Evolutionary conservation across 2,797 vertebrate species (phyloP).

Genomic region (Ceryle rudis): DNA sequence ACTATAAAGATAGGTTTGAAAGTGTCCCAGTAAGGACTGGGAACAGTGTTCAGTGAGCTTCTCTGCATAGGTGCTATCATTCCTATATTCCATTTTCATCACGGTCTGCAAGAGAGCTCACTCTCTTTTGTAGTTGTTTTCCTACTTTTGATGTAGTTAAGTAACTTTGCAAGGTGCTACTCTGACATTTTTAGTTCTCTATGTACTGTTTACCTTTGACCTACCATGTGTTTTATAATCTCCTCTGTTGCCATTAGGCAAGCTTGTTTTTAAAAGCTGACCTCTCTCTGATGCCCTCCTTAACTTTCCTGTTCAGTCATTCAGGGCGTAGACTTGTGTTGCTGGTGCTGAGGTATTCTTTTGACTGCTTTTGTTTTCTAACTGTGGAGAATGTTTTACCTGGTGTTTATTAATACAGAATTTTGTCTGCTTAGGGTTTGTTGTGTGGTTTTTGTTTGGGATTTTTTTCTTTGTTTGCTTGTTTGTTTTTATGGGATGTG

Average conservation of each 20-base stretch:
- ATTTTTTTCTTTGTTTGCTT: neutral
- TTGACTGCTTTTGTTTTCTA: neutral
- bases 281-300: neutral
- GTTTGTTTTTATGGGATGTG: no score
- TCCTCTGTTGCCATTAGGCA: neutral
- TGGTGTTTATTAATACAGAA: neutral
- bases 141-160: neutral
- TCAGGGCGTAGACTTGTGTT: neutral
- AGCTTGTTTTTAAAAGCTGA: slow-evolving; percentile 1
- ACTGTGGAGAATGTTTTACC: neutral
- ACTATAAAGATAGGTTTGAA: neutral
- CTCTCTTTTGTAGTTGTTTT: neutral
- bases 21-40: neutral
- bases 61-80: neutral
- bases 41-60: neutral
- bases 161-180: neutral
- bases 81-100: neutral
- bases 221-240: neutral
- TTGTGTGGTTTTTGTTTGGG: no score
- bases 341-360: neutral
- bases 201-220: slow-evolving; percentile 10
- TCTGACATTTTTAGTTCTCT: neutral
- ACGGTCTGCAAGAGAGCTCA: neutral
- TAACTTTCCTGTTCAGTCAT: neutral
- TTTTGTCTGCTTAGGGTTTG: neutral